Evolutionary conservation across 2,113 vertebrate genomes (phyloP).

Genomic region (Pheucticus melanocephalus): DNA sequence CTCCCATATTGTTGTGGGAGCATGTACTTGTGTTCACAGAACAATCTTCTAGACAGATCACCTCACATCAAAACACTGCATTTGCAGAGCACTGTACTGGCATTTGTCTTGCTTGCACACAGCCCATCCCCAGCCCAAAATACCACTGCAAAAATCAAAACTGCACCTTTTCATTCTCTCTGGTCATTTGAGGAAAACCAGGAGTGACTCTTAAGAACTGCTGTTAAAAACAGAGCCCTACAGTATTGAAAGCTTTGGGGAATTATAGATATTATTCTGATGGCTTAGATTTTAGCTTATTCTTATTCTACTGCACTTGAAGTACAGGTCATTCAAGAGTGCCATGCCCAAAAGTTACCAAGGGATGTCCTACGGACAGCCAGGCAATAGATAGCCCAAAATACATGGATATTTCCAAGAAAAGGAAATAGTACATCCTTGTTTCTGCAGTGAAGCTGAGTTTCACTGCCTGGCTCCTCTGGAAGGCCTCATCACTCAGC

Average conservation of each 20-base stretch:
- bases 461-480: slow-evolving; percentile 53
- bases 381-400: slow-evolving; percentile 9
- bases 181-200: slow-evolving; percentile 34
- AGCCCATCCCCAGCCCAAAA: neutral
- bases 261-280: slow-evolving; percentile 26
- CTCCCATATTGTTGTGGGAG: neutral
- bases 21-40: rapidly evolving
- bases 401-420: slow-evolving; percentile 13
- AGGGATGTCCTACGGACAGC: slow-evolving; percentile 7
- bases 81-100: neutral
- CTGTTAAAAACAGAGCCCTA: slow-evolving; percentile 41
- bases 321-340: neutral
- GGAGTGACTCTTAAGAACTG: neutral
- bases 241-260: slow-evolving; percentile 12
- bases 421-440: neutral
- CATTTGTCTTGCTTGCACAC: neutral
- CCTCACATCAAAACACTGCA: neutral
- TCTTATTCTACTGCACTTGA: neutral
- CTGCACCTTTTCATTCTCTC: neutral
- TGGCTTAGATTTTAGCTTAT: neutral
- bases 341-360: neutral
- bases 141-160: neutral
- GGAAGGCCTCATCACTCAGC: slow-evolving; percentile 45
- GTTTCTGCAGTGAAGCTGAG: neutral
- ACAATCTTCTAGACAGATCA: neutral